Base-by-base conservation (phyloP, 2,888 invertebrate species). In the Clunio marinus region DNA sequence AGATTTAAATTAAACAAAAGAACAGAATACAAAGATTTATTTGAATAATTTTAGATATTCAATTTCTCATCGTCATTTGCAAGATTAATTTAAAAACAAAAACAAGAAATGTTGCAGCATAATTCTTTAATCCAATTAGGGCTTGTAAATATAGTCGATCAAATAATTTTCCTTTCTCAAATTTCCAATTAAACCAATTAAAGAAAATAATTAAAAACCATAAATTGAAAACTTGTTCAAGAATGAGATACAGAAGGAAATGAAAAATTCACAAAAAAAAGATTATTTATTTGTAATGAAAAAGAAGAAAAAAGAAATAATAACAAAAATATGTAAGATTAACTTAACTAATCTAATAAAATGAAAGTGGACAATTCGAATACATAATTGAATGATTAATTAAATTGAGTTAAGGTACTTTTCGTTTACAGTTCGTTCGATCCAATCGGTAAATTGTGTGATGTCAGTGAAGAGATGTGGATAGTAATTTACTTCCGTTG, bases 401-500 rank as follows among this genome's bases (percentile, higher is more conserved):
- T 17, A 45, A 27, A 63, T 20, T 5, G 25, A 27, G 24, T 63
- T 63, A 22, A 45, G 45, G 20, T 45, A 55, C 17, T 66, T 66
- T 51, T 51, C 66, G 28, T 55, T 66, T 20, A 66, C 35, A 8
- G 66, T 66, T 3, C 32, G 46, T 32, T 68, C 68, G 15, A 68
- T 68, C 68, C 68, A 68, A 20, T 68, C 58, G 8, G 7, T 25
- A 57, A 68, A 68, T 57, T 68, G 58, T 1, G 37, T 58, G 13
- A 68, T 27, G 25, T 68, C 68, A n/a, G 68, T 68, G 25, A 68
- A 68, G 7, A 68, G 24, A 24, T 57, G 68, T 2, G 68, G 68
- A 58, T 37, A 68, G 41, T 41, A 58, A 28, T 68, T 68, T 0
- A 68, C 24, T 17, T 37, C 13, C 4, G 68, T 68, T n/a, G 58